Conservation (phyloP, 35 echinoderm and acorn worm genomes). For the Apostichopus californicus region DNA sequence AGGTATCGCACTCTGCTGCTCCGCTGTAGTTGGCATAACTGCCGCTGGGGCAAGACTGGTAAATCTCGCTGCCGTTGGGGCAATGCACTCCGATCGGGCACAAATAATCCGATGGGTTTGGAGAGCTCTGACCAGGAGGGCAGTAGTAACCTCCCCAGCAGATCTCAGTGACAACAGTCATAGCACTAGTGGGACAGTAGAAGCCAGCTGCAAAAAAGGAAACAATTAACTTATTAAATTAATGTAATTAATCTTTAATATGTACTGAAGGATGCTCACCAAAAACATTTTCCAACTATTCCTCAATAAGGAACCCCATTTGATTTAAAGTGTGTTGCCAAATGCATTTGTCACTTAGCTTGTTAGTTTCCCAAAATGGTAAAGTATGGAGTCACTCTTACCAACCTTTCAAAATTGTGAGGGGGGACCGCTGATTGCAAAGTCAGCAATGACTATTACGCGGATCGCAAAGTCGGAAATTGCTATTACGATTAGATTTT, state of each 20-base stretch:
- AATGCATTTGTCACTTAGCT: too few relatives aligned
- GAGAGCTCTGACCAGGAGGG: slow-evolving; percentile 66
- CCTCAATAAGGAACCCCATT: too few relatives aligned
- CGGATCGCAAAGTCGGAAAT: too few relatives aligned
- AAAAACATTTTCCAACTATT: too few relatives aligned
- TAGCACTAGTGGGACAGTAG: slow-evolving; percentile 80
- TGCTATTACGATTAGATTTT: too few relatives aligned
- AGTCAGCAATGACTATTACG: too few relatives aligned
- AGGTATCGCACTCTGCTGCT: slow-evolving; percentile 78
- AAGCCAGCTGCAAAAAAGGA: slow-evolving; percentile 66
- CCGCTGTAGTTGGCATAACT: slow-evolving; percentile 86
- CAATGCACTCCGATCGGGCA: slow-evolving; percentile 88
- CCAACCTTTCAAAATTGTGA: too few relatives aligned
- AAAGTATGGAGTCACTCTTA: too few relatives aligned
- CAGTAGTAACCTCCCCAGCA: slow-evolving; percentile 98
- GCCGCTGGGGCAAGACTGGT: slow-evolving; percentile 77
- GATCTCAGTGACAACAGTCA: slow-evolving; percentile 65
- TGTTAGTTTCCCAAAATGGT: too few relatives aligned
- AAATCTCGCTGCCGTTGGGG: slow-evolving; percentile 91
- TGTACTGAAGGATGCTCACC: too few relatives aligned
- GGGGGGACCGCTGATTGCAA: too few relatives aligned
- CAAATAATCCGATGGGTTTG: slow-evolving; percentile 79
- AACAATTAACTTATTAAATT: background rate
- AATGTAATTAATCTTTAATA: background rate
- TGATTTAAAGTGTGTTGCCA: too few relatives aligned